Evolutionary conservation across 2,888 invertebrate genomes (phyloP), one percentile per base, ranked within the genome.

Genomic region (Trachelus tabidus): DNA sequence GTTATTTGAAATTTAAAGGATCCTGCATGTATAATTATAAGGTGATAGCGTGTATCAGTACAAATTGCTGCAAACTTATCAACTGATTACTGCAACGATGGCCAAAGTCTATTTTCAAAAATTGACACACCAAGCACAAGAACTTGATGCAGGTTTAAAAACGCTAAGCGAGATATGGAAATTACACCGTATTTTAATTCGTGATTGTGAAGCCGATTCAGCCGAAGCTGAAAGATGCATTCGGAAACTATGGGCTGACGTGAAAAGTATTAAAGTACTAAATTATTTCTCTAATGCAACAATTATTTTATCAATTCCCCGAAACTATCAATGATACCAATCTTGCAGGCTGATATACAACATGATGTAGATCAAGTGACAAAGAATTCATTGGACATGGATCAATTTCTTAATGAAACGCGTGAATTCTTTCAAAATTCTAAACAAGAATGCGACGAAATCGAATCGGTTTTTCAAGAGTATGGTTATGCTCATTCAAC

Each of bases 381-480:
- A 35, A 35, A 34, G 23, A 30, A 74, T 37, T 11, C 12, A 12
- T 34, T 35, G 34, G 74, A 35, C 12, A 74, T 35, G 35, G 35
- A 74, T 74, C 15, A 74, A 1, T 74, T 35, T 74, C 30, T 35
- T 4, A 35, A 34, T 35, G 74, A 74, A 11, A 15, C 12, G 30
- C 33, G 37, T 15, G 30, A n/a, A 34, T 15, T 12, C 23, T 74
- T 15, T 34, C 11, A 71, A 31, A 40, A 23, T 15, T n/a, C 82
- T 33, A 83, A 79, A 56, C 75, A 76, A 6, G 68, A 84, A 1
- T 79, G 77, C 1, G 76, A 82, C 15, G 40, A 33, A 69, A 35
- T 84, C 12, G 77, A 80, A 3, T 69, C 4, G 68, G 81, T 83
- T 56, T 71, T 83, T 9, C 71, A 37, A 31, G 83, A 84, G 68